These are phyloP conservation scores for Mastomys coucha DNA, from an alignment of 2,113 vertebrate genomes.

Conservation along the genomic window DNA sequence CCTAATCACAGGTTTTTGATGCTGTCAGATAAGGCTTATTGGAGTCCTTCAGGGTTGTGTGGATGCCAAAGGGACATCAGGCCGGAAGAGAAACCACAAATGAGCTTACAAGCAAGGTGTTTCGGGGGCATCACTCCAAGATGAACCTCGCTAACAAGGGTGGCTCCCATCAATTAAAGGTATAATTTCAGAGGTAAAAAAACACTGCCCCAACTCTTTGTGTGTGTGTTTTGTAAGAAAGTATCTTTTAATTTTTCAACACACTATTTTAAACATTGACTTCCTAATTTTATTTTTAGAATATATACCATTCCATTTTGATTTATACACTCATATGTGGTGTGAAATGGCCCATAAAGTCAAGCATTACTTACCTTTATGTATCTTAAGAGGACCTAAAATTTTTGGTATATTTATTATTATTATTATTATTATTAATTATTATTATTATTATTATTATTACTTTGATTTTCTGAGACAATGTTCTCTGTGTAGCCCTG, in stretches of 20 bases:
- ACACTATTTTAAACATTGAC: background rate
- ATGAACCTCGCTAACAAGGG: slow-evolving; percentile 9
- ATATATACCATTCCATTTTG: background rate
- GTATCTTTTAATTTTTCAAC: background rate
- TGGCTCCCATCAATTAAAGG: background rate
- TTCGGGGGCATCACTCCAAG: background rate
- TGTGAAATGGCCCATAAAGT: background rate
- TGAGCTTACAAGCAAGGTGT: background rate
- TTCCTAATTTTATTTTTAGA: background rate
- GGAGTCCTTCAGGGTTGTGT: background rate
- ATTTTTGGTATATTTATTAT: background rate
- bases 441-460: too few relatives aligned
- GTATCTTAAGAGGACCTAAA: background rate
- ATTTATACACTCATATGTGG: background rate
- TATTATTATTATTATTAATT: too few relatives aligned
- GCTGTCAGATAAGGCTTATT: background rate
- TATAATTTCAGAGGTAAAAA: background rate
- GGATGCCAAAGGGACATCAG: slow-evolving; percentile 62
- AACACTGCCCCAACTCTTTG: background rate
- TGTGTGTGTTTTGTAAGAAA: background rate
- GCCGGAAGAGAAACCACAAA: slow-evolving; percentile 55
- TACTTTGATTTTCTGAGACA: background rate
- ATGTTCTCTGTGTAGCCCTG: background rate
- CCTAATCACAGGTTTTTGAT: background rate
- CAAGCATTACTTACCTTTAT: background rate